phyloP scores from a whole-genome alignment of 2,888 invertebrate genomes.

The Heliconius hortense region DNA sequence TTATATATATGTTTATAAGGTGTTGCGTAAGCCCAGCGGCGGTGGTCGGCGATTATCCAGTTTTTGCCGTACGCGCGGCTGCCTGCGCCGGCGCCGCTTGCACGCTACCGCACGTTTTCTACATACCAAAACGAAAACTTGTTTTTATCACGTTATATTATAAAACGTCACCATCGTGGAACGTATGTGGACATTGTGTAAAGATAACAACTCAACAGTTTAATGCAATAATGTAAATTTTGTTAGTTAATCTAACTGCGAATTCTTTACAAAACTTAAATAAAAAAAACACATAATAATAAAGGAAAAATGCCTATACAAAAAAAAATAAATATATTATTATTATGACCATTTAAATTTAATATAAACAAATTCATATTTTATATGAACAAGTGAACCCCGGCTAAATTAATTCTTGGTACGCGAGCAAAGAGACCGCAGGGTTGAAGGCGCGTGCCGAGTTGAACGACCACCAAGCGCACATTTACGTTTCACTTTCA shows the following conservation, averaged over 20 bases:
- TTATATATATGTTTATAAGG: conserved; percentile 43
- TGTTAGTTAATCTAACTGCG: not conserved
- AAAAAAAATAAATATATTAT: not conserved
- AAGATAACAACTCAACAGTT: conserved; percentile 9
- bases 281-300: not conserved
- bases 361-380: not conserved
- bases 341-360: not conserved
- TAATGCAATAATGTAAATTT: not conserved
- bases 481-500: conserved; percentile 75
- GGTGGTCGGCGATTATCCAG: conserved; percentile 47
- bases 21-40: conserved; percentile 50
- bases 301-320: too few species aligned
- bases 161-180: conserved; percentile 38
- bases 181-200: conserved; percentile 36
- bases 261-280: not conserved
- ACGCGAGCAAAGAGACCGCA: conserved; percentile 47
- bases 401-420: conserved; percentile 47
- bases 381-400: conserved; percentile 47
- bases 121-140: conserved; percentile 42
- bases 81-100: conserved; percentile 38
- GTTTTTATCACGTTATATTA: conserved; percentile 39
- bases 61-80: conserved; percentile 52
- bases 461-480: conserved; percentile 77
- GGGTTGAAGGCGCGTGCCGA: conserved; percentile 77
- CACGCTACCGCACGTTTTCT: conserved; percentile 36